A percentile compares a stretch with the other conserved stretches of the same genome.
Evolutionary conservation across 2,797 vertebrate species (phyloP).

Genomic region (Lepus townsendii): DNA sequence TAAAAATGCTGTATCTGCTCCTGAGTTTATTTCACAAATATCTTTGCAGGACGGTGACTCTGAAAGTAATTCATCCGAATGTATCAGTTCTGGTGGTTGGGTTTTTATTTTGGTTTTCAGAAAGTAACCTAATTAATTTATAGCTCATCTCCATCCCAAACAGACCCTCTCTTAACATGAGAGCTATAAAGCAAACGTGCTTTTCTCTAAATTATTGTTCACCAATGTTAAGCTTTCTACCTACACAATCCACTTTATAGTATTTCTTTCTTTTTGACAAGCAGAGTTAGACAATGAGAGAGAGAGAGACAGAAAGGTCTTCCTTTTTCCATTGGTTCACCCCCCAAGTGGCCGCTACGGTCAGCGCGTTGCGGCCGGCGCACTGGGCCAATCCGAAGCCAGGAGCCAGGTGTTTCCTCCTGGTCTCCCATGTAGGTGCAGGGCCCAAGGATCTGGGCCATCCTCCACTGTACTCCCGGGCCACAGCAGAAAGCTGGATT

Average conservation of each 20-base stretch:
- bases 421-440: too few species aligned
- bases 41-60: not conserved
- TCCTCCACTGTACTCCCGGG: too few species aligned
- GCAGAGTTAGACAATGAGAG: too few species aligned
- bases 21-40: not conserved
- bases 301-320: too few species aligned
- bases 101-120: not conserved
- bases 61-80: not conserved
- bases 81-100: not conserved
- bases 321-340: too few species aligned
- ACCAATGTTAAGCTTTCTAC: constrained; percentile 40
- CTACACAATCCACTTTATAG: not conserved
- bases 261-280: constrained; percentile 11
- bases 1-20: not conserved
- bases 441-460: too few species aligned
- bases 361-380: too few species aligned
- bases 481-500: too few species aligned
- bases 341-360: too few species aligned
- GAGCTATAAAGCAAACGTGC: constrained; percentile 45
- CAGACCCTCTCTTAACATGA: not conserved
- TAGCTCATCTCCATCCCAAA: constrained; percentile 14
- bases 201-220: constrained; percentile 56
- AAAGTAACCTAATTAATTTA: constrained; percentile 19
- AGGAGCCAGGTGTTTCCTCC: too few species aligned
- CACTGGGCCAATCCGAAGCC: too few species aligned